Evolutionary conservation across 2,888 invertebrate genomes (phyloP).

Genomic region (Ypsolopha scabrella): DNA sequence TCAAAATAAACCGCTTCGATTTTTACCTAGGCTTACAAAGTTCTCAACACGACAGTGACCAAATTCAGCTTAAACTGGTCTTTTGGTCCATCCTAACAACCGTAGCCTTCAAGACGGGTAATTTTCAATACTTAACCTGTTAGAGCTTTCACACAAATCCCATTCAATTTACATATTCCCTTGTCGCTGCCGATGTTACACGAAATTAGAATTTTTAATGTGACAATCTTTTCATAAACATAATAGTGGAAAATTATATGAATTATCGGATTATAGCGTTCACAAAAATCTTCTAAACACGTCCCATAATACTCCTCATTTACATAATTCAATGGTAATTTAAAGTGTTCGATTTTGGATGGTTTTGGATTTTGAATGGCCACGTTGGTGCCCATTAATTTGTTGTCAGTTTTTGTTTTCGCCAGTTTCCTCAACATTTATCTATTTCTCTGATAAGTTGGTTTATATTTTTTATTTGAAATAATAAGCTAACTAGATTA

Average conservation of each 20-base stretch:
- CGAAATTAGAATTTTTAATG: slow-evolving; percentile 4
- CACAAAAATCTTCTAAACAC: slow-evolving; percentile 17
- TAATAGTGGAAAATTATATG: slow-evolving; percentile 32
- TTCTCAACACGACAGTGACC: too few species aligned
- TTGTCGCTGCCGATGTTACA: neutral
- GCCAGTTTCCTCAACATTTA: too few species aligned
- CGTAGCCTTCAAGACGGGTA: too few species aligned
- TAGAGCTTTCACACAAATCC: neutral
- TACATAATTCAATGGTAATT: slow-evolving; percentile 15
- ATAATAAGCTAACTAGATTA: too few species aligned
- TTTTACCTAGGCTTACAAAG: too few species aligned
- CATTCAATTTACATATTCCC: neutral
- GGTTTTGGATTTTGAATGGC: slow-evolving; percentile 1
- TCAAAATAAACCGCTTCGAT: too few species aligned
- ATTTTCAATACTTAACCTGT: neutral
- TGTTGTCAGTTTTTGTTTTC: too few species aligned
- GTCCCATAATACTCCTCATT: slow-evolving; percentile 10
- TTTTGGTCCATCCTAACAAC: too few species aligned
- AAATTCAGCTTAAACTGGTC: too few species aligned
- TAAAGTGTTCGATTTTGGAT: slow-evolving; percentile 3
- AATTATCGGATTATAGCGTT: slow-evolving; percentile 38
- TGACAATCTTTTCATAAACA: slow-evolving; percentile 11
- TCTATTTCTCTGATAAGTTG: too few species aligned
- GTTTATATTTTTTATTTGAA: too few species aligned
- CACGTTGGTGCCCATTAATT: too few species aligned